Percentiles rank a stretch among this genome's conserved stretches.
Conservation (phyloP, 2,797 vertebrate species). For the Sebastes cheni region DNA sequence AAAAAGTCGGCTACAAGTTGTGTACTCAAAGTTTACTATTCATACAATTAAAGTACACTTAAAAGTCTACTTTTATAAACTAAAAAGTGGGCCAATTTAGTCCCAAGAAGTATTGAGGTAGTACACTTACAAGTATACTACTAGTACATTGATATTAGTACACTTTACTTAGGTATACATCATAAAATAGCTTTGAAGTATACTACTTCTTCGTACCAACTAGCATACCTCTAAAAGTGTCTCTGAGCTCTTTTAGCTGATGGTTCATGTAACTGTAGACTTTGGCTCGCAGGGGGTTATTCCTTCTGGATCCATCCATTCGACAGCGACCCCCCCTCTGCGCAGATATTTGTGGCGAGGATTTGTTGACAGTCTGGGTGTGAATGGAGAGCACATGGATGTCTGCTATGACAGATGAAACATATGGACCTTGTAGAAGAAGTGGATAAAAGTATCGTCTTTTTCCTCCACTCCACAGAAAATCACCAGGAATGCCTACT, state of each 20-base stretch:
- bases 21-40: no score
- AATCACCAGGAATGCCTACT: constrained; percentile 71
- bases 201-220: neutral
- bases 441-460: constrained; percentile 65
- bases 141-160: no score
- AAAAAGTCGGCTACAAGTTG: rapidly evolving
- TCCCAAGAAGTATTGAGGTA: no score
- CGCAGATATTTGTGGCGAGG: constrained; percentile 50
- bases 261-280: constrained; percentile 7
- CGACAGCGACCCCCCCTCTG: constrained; percentile 7
- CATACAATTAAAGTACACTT: no score
- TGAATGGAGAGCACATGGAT: constrained; percentile 36
- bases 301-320: constrained; percentile 14
- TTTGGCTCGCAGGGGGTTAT: neutral
- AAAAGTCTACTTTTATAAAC: no score
- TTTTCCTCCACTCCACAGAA: constrained; percentile 62
- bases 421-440: constrained; percentile 55
- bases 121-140: no score
- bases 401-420: constrained; percentile 63
- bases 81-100: no score
- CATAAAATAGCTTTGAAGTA: no score
- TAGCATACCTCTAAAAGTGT: neutral
- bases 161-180: no score
- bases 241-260: constrained; percentile 16
- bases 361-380: constrained; percentile 63